Evolutionary conservation across 53 echinoderm and acorn worm species (phyloP).

Genomic region (Pentamera pediparva): DNA sequence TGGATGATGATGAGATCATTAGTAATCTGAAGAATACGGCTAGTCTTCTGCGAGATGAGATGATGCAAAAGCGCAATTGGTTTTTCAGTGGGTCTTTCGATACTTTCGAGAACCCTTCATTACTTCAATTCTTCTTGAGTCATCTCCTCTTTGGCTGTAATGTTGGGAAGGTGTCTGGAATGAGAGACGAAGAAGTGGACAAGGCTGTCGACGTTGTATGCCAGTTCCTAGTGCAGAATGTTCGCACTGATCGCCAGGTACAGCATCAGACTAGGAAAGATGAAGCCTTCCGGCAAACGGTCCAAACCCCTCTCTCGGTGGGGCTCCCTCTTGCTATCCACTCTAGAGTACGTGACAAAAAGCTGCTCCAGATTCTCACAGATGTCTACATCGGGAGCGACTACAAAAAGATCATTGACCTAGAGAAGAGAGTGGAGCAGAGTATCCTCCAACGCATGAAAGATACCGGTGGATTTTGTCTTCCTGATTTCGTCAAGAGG

Average conservation of each 20-base stretch:
- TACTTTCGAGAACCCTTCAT: constrained; percentile 21
- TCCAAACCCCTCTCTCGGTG: constrained; percentile 32
- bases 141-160: constrained; percentile 33
- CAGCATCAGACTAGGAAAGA: constrained; percentile 20
- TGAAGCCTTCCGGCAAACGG: constrained; percentile 8
- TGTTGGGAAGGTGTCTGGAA: constrained; percentile 24
- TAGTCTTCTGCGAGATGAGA: too few species aligned
- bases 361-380: background rate
- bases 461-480: constrained; percentile 26
- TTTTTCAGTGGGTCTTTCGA: background rate
- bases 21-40: too few species aligned
- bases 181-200: constrained; percentile 26
- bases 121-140: constrained; percentile 32
- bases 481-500: constrained; percentile 16
- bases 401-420: constrained; percentile 10
- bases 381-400: constrained; percentile 37
- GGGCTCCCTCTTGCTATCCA: constrained; percentile 34
- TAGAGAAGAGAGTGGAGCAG: constrained; percentile 22
- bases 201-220: constrained; percentile 18
- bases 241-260: background rate
- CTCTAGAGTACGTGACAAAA: constrained; percentile 31
- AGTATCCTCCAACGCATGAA: too few species aligned
- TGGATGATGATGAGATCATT: too few species aligned
- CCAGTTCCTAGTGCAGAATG: constrained; percentile 1
- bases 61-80: constrained; percentile 8